phyloP scores from a whole-genome alignment of 1,140 invertebrate genomes.

The Drosophila sproati region DNA sequence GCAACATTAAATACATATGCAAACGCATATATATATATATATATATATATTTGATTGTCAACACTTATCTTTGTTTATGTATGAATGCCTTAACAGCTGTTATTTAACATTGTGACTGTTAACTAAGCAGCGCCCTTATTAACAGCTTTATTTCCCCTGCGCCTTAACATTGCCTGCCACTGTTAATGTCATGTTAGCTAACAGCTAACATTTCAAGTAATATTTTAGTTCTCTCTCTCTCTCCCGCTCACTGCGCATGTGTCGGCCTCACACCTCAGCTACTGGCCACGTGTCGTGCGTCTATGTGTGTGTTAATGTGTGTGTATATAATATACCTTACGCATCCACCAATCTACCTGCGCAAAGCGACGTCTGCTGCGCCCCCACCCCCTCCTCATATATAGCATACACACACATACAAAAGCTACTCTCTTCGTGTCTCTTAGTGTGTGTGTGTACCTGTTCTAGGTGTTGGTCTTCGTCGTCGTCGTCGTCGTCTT shows the following conservation, averaged over 20 bases:
- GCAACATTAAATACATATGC: not conserved
- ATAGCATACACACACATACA: conserved; percentile 28
- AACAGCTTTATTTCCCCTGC: conserved; percentile 60
- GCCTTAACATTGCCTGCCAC: conserved; percentile 9
- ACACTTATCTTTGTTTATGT: conserved; percentile 61
- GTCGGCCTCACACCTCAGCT: conserved; percentile 49
- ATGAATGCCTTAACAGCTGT: conserved; percentile 14
- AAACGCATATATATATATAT: not conserved
- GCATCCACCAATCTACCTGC: conserved; percentile 85
- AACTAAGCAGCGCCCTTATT: not conserved
- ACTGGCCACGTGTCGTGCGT: conserved; percentile 54
- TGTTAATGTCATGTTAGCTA: conserved; percentile 23
- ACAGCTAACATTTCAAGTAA: not conserved
- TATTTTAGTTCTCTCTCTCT: conserved; percentile 14
- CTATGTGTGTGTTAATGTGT: conserved; percentile 19
- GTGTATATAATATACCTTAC: conserved; percentile 80
- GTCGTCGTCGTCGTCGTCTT: conserved; percentile 61
- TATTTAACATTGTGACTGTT: conserved; percentile 15
- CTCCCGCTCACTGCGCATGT: conserved; percentile 61
- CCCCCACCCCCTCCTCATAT: conserved; percentile 31
- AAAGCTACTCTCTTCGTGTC: conserved; percentile 35
- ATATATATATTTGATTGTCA: conserved; percentile 51
- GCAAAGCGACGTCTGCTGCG: conserved; percentile 54
- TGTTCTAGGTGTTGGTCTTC: conserved; percentile 74
- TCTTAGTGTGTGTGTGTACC: conserved; percentile 57